Evolutionary conservation across 2,113 vertebrate species (phyloP).

Genomic region (Centrocercus urophasianus): DNA sequence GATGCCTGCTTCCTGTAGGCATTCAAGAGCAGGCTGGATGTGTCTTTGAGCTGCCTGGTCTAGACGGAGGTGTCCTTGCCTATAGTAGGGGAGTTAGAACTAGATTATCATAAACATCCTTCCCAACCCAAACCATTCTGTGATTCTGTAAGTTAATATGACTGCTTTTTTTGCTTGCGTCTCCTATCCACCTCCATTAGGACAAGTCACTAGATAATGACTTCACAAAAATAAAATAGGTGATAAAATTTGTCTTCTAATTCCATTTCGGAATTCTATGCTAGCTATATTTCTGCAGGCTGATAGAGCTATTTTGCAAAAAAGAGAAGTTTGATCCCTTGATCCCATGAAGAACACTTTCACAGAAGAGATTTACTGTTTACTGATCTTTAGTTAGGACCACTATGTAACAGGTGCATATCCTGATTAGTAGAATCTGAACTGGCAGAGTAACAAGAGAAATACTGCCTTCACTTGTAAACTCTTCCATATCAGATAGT

Average conservation of each 20-base stretch:
- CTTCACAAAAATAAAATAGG: not conserved
- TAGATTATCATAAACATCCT: too few species aligned
- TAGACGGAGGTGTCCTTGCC: too few species aligned
- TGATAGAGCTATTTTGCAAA: not conserved
- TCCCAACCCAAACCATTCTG: too few species aligned
- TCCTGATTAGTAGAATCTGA: not conserved
- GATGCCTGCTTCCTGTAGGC: too few species aligned
- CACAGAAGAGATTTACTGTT: not conserved
- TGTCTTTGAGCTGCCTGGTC: too few species aligned
- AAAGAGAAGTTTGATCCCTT: not conserved
- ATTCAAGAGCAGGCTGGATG: too few species aligned
- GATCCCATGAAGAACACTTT: not conserved
- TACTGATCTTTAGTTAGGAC: not conserved
- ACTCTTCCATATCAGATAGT: not conserved
- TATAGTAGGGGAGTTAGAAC: too few species aligned
- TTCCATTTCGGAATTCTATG: not conserved
- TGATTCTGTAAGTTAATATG: not conserved
- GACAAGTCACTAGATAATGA: not conserved
- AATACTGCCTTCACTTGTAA: constrained; percentile 2
- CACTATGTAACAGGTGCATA: not conserved
- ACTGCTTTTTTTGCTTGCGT: not conserved
- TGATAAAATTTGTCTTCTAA: not conserved
- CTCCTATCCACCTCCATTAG: not conserved
- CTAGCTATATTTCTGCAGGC: not conserved
- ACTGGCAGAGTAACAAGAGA: not conserved